phyloP scores from a whole-genome alignment of 2,797 vertebrate species.

The Hippopotamyrus pictus region DNA sequence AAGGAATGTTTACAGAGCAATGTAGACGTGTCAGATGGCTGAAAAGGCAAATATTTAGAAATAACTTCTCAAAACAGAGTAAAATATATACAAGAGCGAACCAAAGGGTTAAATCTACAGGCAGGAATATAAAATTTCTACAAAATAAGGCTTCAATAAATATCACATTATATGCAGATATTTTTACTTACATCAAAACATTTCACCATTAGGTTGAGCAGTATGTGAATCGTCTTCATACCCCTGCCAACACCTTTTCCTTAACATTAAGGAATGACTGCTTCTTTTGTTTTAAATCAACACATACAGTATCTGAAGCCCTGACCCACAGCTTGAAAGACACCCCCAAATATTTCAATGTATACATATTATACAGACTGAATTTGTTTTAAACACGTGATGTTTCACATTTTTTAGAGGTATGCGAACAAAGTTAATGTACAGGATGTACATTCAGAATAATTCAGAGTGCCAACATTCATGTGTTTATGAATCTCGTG shows the following conservation, averaged over 20 bases:
- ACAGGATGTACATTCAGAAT: constrained; percentile 13
- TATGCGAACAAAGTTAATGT: constrained; percentile 18
- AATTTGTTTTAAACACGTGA: constrained; percentile 25
- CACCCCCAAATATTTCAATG: constrained; percentile 29
- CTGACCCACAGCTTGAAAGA: constrained; percentile 32
- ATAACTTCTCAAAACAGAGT: constrained; percentile 54
- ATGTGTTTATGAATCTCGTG: neutral
- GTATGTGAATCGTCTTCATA: constrained; percentile 27
- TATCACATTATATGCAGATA: constrained; percentile 81
- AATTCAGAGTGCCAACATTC: neutral
- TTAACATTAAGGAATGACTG: neutral
- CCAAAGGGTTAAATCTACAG: constrained; percentile 66
- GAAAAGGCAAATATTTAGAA: constrained; percentile 51
- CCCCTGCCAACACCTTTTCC: neutral
- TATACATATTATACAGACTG: constrained; percentile 28
- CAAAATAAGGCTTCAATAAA: constrained; percentile 73
- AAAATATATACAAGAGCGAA: constrained; percentile 62
- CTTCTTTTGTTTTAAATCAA: constrained; percentile 9
- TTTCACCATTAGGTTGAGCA: constrained; percentile 47
- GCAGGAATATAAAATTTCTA: constrained; percentile 64
- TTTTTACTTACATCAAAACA: constrained; percentile 74
- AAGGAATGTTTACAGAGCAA: constrained; percentile 64
- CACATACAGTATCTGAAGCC: constrained; percentile 22
- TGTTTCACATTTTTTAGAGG: constrained; percentile 32
- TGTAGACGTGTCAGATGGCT: constrained; percentile 56